phyloP scores from a whole-genome alignment of 2,113 vertebrate genomes.

The Rhinoptilus africanus region DNA sequence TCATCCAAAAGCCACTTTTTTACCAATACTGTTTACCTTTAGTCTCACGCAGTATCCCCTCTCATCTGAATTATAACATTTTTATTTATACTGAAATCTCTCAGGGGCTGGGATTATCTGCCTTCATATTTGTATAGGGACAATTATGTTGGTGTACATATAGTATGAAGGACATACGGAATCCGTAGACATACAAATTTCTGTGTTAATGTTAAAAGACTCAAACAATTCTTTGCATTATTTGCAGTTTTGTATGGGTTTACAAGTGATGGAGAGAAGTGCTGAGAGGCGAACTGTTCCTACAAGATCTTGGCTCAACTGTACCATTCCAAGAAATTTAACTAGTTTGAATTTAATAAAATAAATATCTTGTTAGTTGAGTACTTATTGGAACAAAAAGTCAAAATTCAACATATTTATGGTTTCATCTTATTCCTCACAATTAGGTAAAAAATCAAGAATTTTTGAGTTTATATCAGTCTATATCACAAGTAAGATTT shows the following conservation, averaged over 20 bases:
- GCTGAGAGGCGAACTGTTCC: neutral
- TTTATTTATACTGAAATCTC: neutral
- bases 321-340: neutral
- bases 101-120: neutral
- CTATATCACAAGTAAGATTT: neutral
- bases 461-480: neutral
- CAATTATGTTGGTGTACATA: neutral
- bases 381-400: neutral
- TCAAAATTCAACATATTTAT: neutral
- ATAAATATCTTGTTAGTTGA: neutral
- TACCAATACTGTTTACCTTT: neutral
- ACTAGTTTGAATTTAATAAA: neutral
- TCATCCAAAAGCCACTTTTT: neutral
- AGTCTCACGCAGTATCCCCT: neutral
- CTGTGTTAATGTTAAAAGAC: neutral
- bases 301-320: neutral
- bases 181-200: neutral
- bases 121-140: neutral
- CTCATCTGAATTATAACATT: neutral
- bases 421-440: neutral
- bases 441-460: neutral
- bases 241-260: neutral
- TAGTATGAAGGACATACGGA: neutral
- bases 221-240: neutral
- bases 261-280: neutral